Conservation (phyloP, 2,797 vertebrate genomes). For the Anomalospiza imberbis region DNA sequence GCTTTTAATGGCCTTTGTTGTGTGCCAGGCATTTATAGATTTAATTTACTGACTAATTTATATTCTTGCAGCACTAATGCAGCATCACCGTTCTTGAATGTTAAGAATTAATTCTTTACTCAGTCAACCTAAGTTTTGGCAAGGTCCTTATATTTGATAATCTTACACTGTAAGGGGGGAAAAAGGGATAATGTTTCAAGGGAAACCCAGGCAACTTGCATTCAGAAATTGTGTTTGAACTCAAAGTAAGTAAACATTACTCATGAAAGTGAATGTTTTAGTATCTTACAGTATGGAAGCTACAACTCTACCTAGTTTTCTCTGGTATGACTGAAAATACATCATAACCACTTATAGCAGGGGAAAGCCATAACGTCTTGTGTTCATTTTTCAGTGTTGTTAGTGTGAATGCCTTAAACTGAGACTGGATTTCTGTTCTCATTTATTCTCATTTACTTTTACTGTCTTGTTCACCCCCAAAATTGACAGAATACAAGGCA, state of each 20-base stretch:
- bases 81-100: not conserved
- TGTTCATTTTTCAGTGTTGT: not conserved
- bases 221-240: not conserved
- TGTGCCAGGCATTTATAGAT: not conserved
- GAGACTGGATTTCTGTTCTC: not conserved
- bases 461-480: not conserved
- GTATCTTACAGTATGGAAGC: not conserved
- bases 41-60: not conserved
- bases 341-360: not conserved
- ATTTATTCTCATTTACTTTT: not conserved
- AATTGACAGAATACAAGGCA: not conserved
- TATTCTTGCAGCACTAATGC: not conserved
- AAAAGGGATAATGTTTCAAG: not conserved
- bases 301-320: not conserved
- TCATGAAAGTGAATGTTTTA: not conserved
- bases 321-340: not conserved
- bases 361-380: not conserved
- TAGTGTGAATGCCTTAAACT: not conserved
- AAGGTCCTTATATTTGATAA: not conserved
- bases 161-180: not conserved
- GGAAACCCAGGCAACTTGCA: not conserved
- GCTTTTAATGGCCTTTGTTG: not conserved
- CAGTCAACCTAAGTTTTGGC: not conserved
- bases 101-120: not conserved
- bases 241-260: not conserved